These are phyloP conservation scores for Pseudomugil tenellus DNA, from an alignment of 2,797 vertebrate genomes.

Conservation along the genomic window DNA sequence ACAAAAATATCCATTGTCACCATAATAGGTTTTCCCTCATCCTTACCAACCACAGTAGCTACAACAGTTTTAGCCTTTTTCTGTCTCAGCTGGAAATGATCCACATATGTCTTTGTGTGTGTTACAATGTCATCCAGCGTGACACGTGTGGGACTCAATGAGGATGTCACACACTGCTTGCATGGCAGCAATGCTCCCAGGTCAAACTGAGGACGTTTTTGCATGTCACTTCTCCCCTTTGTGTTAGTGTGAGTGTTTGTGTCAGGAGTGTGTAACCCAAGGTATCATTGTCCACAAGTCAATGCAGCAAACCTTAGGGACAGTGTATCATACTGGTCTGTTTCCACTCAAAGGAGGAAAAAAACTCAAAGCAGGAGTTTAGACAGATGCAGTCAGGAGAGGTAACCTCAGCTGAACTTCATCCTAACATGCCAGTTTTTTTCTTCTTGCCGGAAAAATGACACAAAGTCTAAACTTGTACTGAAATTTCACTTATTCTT, in stretches of 20 bases:
- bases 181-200: constrained; percentile 53
- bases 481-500: constrained; percentile 6
- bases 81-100: constrained; percentile 5
- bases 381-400: constrained; percentile 68
- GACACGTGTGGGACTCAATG: constrained; percentile 44
- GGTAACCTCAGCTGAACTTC: constrained; percentile 54
- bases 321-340: constrained; percentile 26
- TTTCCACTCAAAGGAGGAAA: constrained; percentile 34
- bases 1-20: not conserved
- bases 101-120: constrained; percentile 10
- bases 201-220: constrained; percentile 68
- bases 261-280: constrained; percentile 20
- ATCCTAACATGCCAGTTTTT: constrained; percentile 29
- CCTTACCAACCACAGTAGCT: not conserved
- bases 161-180: constrained; percentile 74
- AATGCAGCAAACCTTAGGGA: constrained; percentile 44
- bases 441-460: constrained; percentile 28
- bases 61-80: not conserved
- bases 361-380: constrained; percentile 37
- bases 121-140: too few relatives aligned
- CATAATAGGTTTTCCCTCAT: not conserved
- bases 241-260: constrained; percentile 15
- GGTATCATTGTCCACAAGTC: constrained; percentile 34
- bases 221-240: constrained; percentile 73
- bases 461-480: constrained; percentile 31